phyloP scores from a whole-genome alignment of 1,140 invertebrate genomes.

The Atopsyche davidsoni region DNA sequence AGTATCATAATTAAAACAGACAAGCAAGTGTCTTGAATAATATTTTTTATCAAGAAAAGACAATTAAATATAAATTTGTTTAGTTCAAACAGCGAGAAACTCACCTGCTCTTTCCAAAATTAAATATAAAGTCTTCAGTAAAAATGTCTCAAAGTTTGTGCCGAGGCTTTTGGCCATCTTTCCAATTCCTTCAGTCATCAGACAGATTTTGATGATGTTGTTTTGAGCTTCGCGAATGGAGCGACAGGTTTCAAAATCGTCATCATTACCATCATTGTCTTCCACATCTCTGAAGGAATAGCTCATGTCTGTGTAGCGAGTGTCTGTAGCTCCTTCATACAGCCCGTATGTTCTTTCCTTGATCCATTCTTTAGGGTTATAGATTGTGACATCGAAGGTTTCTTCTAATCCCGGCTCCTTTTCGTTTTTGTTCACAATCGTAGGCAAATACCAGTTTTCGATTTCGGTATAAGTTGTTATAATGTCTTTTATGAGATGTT shows the following conservation, averaged over 20 bases:
- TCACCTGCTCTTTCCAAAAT: conserved; percentile 60
- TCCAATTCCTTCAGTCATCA: conserved; percentile 59
- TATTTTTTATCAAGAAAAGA: conserved; percentile 5
- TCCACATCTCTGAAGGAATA: conserved; percentile 28
- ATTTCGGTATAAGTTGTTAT: conserved; percentile 50
- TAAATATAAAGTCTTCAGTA: conserved; percentile 60
- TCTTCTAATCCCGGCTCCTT: conserved; percentile 31
- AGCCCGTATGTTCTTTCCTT: conserved; percentile 41
- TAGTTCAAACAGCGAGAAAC: too few relatives aligned
- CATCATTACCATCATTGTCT: conserved; percentile 24
- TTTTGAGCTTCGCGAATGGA: conserved; percentile 47
- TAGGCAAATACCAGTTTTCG: conserved; percentile 53
- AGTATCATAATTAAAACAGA: conserved; percentile 13
- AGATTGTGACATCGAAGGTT: conserved; percentile 38
- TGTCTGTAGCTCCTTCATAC: conserved; percentile 40
- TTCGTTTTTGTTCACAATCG: conserved; percentile 36
- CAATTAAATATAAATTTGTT: background rate
- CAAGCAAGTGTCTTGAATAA: conserved; percentile 17
- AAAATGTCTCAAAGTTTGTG: conserved; percentile 47
- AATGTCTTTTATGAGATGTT: conserved; percentile 41
- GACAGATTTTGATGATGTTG: conserved; percentile 55
- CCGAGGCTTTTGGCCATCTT: conserved; percentile 48
- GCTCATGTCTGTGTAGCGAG: conserved; percentile 41
- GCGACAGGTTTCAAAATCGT: conserved; percentile 28
- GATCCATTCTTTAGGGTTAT: conserved; percentile 40